Conservation (phyloP, 2,888 invertebrate genomes). For the Eupithecia centaureata region DNA sequence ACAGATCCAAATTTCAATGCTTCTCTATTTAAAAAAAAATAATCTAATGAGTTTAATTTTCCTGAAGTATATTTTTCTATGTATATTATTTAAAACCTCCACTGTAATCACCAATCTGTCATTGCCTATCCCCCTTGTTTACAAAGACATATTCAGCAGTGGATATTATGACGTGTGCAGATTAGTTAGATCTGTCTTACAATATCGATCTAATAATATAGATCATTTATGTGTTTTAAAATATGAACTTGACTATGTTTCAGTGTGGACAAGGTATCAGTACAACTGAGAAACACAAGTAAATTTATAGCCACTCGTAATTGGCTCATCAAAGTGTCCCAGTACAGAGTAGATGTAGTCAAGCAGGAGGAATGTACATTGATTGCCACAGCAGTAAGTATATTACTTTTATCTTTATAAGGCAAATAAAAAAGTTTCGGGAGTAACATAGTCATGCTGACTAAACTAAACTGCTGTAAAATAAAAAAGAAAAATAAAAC, state of each 20-base stretch:
- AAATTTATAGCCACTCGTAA: constrained; percentile 91
- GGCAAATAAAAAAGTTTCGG: too few species aligned
- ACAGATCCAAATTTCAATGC: background rate
- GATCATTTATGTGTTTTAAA: background rate
- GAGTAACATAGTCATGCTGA: too few species aligned
- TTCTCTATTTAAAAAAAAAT: too few species aligned
- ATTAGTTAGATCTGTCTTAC: too few species aligned
- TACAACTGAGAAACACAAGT: constrained; percentile 87
- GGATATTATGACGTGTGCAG: background rate
- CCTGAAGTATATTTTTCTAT: too few species aligned
- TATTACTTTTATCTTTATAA: too few species aligned
- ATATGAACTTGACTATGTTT: constrained; percentile 44
- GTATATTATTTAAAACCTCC: too few species aligned
- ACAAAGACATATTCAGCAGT: background rate
- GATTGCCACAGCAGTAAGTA: constrained; percentile 86
- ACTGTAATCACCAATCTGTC: background rate
- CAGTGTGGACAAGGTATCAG: constrained; percentile 89
- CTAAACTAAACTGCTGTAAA: too few species aligned
- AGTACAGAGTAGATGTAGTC: constrained; percentile 88
- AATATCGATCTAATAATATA: too few species aligned
- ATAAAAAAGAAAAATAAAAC: too few species aligned
- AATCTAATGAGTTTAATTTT: too few species aligned
- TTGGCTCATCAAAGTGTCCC: constrained; percentile 93
- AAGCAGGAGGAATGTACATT: constrained; percentile 92
- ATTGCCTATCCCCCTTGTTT: background rate